Percentiles rank a stretch among this genome's conserved stretches.
These are phyloP conservation scores for Falcunculus frontatus DNA, from an alignment of 2,113 vertebrate species.

Conservation along the genomic window DNA sequence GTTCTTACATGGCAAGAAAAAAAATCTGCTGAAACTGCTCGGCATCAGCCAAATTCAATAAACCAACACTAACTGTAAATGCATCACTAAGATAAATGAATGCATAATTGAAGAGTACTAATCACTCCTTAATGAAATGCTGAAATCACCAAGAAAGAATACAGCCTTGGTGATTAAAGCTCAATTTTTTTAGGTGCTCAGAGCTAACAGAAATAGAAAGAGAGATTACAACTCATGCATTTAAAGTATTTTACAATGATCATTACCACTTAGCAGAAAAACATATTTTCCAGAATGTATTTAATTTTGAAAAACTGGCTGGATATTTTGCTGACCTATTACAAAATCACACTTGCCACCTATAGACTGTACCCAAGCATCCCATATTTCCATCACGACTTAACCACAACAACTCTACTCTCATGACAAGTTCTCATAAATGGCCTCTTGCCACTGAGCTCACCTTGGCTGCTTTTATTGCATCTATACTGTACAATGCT, in stretches of 20 bases:
- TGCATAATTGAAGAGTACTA: conserved; percentile 66
- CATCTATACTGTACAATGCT: neutral
- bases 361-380: neutral
- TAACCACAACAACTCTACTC: neutral
- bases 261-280: neutral
- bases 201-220: neutral
- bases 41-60: conserved; percentile 62
- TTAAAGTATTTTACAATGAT: neutral
- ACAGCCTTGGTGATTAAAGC: neutral
- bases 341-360: neutral
- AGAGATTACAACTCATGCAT: neutral
- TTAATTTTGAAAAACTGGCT: neutral
- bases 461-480: neutral
- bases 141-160: conserved; percentile 21
- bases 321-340: neutral
- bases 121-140: conserved; percentile 65
- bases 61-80: conserved; percentile 52
- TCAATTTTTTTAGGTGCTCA: neutral
- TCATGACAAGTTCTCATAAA: neutral
- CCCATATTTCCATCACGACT: neutral
- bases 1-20: conserved; percentile 14
- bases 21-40: conserved; percentile 56
- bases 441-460: neutral
- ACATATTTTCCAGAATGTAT: neutral
- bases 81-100: conserved; percentile 67